Base-by-base conservation (phyloP, 2,113 vertebrate species). In the Callorhinus ursinus region DNA sequence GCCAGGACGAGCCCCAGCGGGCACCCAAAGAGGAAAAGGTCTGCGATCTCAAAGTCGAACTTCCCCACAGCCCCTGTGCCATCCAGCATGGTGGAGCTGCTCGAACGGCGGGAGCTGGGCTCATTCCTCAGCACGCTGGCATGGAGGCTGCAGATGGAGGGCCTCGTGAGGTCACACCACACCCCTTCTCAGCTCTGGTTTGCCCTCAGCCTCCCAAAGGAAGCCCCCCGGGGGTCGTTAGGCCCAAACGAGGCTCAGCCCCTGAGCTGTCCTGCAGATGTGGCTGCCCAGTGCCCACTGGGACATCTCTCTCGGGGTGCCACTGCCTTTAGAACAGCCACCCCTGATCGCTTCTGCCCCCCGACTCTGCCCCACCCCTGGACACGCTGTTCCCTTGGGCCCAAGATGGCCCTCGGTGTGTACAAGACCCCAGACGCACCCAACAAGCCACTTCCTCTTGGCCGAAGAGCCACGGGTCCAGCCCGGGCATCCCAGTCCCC, bases 11-110 rank as follows among this genome's bases (percentile, higher is more conserved):
- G 98, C 55, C 99, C 99, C 98, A 99, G 97, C 0, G 99, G 99
- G 96, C 99, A 99, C 12, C 99, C 99, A 33, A 99, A 99, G 91
- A 99, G 99, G 98, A 99, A 99, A 98, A 99, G 99, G 98, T 99
- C 99, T 0, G 99, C 98, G 96, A 99, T 99, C 98, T 99, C 99
- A 94, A 99, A 99, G 83, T 99, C 99, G 96, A 99, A 99, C 98
- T 99, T 99, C 42, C 99, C 99, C 86, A 99, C 98, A 53, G 98
- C 98, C 76, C 98, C 98, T 0, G 95, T 0, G 59, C 99, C 99
- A 0, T 99, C 99, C 98, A 99, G 96, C 99, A 99, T 99, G 1
- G 99, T 99, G 94, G 99, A 99, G 98, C 99, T 99, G 88, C 99
- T 99, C 0, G 99, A 99, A n/a, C 99, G 98, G 51, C 99, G 98